Conservation (phyloP, 2,113 vertebrate species). For the Suricata suricatta region DNA sequence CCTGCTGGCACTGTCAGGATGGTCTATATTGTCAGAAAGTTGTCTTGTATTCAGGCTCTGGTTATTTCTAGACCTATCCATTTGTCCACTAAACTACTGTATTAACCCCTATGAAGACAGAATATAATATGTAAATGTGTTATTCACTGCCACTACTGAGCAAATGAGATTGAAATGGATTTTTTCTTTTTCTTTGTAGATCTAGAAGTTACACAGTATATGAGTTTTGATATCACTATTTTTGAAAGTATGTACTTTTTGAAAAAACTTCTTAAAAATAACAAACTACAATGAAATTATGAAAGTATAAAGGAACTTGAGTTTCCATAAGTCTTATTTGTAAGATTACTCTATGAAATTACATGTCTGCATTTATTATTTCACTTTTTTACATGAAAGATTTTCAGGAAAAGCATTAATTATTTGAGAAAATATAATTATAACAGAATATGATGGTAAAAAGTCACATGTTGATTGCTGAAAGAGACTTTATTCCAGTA, state of each 20-base stretch:
- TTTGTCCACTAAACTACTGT: not conserved
- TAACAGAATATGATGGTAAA: not conserved
- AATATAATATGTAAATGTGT: not conserved
- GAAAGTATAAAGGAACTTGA: not conserved
- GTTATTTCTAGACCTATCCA: not conserved
- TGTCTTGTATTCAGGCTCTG: not conserved
- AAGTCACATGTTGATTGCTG: not conserved
- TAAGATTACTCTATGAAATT: slow-evolving; percentile 27
- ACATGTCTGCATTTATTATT: slow-evolving; percentile 49
- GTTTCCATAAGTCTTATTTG: slow-evolving; percentile 17
- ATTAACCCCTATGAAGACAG: not conserved
- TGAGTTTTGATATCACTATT: not conserved
- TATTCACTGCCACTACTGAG: not conserved
- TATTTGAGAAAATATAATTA: slow-evolving; percentile 45
- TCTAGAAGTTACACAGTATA: not conserved
- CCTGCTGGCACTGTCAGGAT: rapidly evolving
- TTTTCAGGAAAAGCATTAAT: slow-evolving; percentile 50
- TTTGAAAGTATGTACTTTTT: not conserved
- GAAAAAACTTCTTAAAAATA: slow-evolving; percentile 42
- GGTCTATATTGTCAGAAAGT: not conserved
- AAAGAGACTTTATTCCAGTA: not conserved
- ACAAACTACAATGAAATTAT: slow-evolving; percentile 23
- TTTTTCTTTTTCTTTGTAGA: not conserved
- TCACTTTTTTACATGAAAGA: slow-evolving; percentile 31
- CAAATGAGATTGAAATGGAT: not conserved